Conservation (phyloP, 2,113 vertebrate genomes). For the Poeciliopsis retropinna region DNA sequence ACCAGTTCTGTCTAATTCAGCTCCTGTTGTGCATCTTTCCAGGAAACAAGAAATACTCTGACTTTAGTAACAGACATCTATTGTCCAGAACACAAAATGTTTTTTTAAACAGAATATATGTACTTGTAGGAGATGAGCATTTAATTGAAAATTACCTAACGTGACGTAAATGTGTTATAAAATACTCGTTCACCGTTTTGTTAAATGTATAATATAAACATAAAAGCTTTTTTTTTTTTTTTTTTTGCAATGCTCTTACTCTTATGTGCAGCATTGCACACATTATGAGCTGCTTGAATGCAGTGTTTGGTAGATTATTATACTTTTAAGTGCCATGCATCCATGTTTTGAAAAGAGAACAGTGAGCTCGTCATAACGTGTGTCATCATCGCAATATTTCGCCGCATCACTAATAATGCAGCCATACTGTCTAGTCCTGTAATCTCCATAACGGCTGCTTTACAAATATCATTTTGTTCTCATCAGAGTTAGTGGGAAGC, state of each 20-base stretch:
- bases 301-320: too few species aligned
- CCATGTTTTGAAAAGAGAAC: background rate
- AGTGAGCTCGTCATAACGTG: background rate
- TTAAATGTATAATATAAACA: background rate
- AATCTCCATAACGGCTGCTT: conserved; percentile 13
- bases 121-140: background rate
- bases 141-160: background rate
- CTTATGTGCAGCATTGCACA: background rate
- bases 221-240: background rate
- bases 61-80: background rate
- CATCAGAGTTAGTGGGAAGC: conserved; percentile 26
- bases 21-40: background rate
- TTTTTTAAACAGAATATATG: background rate
- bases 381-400: background rate
- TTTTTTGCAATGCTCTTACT: background rate
- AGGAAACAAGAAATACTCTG: background rate
- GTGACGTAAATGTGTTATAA: background rate
- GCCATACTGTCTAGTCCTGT: background rate
- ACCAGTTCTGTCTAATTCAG: background rate
- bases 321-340: too few species aligned
- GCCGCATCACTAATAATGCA: background rate
- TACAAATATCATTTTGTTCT: conserved; percentile 49
- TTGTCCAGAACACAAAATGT: background rate
- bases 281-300: background rate
- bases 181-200: background rate